Base-by-base conservation (phyloP, 2,888 invertebrate species). In the Nipponacmea schrenckii region DNA sequence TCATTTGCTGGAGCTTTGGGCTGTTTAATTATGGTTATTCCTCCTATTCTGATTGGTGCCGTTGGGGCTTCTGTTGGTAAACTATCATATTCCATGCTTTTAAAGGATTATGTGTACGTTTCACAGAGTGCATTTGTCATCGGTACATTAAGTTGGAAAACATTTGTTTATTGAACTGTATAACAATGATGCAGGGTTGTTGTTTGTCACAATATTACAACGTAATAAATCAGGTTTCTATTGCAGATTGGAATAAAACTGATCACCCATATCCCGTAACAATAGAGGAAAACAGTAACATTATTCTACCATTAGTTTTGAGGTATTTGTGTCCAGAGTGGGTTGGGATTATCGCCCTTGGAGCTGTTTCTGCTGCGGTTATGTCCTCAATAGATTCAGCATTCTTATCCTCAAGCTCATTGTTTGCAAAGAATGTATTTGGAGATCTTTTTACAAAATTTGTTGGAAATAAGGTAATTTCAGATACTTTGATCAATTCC, bases 311-410 rank as follows among this genome's bases (percentile, higher is more conserved):
- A 64, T 93, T 99, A 92, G 98, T 98, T 66, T 91, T 98, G 84
- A 97, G 98, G 89, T 95, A 98, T 89, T 91, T 99, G 69, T 98
- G 98, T 12, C 98, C 98, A 0, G 93, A 94, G 88, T 95, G 95
- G 90, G 96, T 99, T 31, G 95, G 98, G 2, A 98, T 98, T 91
- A 95, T 99, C 87, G 98, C 98, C 8, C 92, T 99, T 78, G 99
- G 98, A 0, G 98, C 98, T 12, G 97, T 99, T 8, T 97, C 98
- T 0, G 98, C 98, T 1, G 98, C 98, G 26, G 98, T 99, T 78
- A 99, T 99, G 98, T 98, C 98, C 46, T 98, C 98, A 0, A 98
- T 98, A 0, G 98, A 99, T 90, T 98, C 98, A 68, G 97, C 98
- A 81, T 96, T 99, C 68, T 92, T 99, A 26, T 97, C 97, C 27